Evolutionary conservation across 2,888 invertebrate genomes (phyloP).

Genomic region (Pyrrhia umbra): DNA sequence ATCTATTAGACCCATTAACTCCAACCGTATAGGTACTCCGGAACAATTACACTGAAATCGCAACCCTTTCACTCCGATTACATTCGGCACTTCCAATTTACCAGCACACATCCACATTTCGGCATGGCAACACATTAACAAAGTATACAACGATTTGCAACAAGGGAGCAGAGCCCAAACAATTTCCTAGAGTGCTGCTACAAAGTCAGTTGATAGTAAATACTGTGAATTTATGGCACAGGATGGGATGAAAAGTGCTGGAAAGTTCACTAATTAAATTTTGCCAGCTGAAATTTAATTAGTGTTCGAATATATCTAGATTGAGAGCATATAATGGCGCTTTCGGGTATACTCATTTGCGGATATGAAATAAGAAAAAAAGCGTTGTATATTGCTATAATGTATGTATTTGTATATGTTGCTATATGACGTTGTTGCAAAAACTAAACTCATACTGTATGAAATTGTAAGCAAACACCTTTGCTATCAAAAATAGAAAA

Average conservation of each 20-base stretch:
- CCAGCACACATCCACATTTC: constrained; percentile 2
- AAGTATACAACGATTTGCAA: constrained; percentile 16
- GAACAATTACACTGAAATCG: not conserved
- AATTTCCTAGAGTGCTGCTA: constrained; percentile 41
- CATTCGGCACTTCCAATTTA: constrained; percentile 3
- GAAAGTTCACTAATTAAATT: constrained; percentile 1
- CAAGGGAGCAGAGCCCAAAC: not conserved
- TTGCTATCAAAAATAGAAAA: not conserved
- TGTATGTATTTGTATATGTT: not conserved
- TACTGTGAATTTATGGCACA: constrained; percentile 15
- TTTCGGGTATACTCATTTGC: not conserved
- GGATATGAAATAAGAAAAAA: not conserved
- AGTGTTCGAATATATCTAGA: not conserved
- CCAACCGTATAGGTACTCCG: not conserved
- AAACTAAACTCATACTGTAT: constrained; percentile 5
- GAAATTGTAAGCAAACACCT: not conserved
- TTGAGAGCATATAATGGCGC: too few relatives aligned
- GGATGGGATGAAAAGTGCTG: not conserved
- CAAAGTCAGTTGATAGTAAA: constrained; percentile 24
- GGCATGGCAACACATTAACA: constrained; percentile 17
- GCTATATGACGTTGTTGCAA: not conserved
- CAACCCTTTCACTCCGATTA: constrained; percentile 3
- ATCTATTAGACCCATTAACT: not conserved
- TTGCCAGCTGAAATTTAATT: not conserved
- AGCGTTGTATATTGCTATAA: not conserved